Evolutionary conservation across 2,113 vertebrate genomes (phyloP), one percentile per base, ranked within the genome.

Genomic region (Pitta sordida): DNA sequence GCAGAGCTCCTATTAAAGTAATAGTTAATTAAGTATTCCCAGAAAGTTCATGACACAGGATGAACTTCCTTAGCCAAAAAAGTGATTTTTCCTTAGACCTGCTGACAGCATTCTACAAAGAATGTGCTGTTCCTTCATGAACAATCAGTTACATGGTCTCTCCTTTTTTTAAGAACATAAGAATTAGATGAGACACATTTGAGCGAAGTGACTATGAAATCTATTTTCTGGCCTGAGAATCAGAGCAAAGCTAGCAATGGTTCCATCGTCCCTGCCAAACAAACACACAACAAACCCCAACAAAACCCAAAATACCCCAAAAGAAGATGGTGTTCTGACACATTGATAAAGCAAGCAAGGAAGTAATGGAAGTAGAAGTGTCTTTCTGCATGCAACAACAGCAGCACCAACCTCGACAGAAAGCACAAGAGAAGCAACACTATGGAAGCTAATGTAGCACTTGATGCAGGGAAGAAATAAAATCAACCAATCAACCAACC

Each of bases 391-490:
- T 22, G 41, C 20, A 69, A 44, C 34, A 90, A 39, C n/a, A 80
- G 39, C 15, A 53, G 46, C 64, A 76, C 49, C 26, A 27, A 83
- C 32, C 36, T 62, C 64, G 77, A 36, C 4, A 74, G 64, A 89
- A 70, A 65, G 22, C 43, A 86, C 8, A 44, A 16, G 30, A 80
- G 22, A 89, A 41, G 9, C 17, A 65, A 56, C 18, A 58, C 41
- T 37, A 62, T 6, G 22, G 49, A 29, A 75, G 22, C 26, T 48
- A 21, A 43, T 9, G 32, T 14, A 63, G 24, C 39, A 63, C 8
- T 11, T 0, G 0, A 52, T 19, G 16, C 19, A 53, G 21, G 18
- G 36, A 5, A 52, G 69, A 60, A 63, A 71, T 14, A n/a, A 60
- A 59, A 67, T 39, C 27, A 41, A 48, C 11, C 46, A 48, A 48